Base-by-base conservation (phyloP, 2,113 vertebrate species). In the Lamprologus speciosus region DNA sequence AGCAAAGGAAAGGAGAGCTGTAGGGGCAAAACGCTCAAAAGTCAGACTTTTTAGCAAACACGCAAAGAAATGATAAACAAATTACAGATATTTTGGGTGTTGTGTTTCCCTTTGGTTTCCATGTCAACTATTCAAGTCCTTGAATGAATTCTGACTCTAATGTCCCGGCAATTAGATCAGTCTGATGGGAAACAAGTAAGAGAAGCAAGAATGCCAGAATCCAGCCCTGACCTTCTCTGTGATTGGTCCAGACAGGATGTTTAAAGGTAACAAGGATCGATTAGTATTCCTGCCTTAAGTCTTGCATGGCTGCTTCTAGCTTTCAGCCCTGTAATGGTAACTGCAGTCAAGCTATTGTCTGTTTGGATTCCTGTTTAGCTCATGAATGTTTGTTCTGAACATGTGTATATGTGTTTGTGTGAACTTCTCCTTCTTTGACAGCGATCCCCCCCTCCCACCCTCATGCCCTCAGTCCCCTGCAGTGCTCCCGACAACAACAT, bases 241-340 rank as follows among this genome's bases (percentile, higher is more conserved):
- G 92, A 95, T 93, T 93, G 95, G 90, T 84, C 73, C 86, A 83
- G 87, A 86, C 55, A 8, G 7, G 47, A 91, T 65, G 40, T 93
- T 93, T 91, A 89, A 92, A 94, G 90, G 91, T 95, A 95, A 95
- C 85, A 6, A 68, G 84, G 83, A 95, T 93, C 40, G 86, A 96
- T 95, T 93, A 92, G 94, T 90, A 95, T 95, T 94, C 88, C 87
- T 82, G 88, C 86, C 89, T 84, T 90, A 54, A 54, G 68, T 9
- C 83, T 45, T 47, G 86, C 78, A 42, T 42, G 83, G 11, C 70
- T 70, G 82, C 81, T 19, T 68, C 83, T 13, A 50, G 51, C 80
- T 88, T 33, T 82, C 68, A 82, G 75, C 73, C 81, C 35, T 21
- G 21, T 58, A 13, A 80, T 23, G 75, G 70, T 85, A 87, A 91